Base-by-base conservation (phyloP, 2,888 invertebrate genomes). In the Cynaeus angustus region DNA sequence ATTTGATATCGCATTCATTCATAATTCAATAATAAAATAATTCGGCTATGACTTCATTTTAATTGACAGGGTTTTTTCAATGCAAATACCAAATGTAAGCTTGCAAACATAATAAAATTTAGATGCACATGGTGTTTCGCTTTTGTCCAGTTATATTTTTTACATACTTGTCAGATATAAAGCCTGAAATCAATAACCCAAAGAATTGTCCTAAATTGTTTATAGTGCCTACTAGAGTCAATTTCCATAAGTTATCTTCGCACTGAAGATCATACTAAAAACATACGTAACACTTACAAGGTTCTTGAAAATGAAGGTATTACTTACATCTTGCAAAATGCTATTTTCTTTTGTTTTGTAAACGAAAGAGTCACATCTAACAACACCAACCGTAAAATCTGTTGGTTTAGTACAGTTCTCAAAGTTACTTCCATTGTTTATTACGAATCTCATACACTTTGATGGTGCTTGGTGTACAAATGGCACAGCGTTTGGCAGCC, bases 181-280 rank as follows among this genome's bases (percentile, higher is more conserved):
- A 88, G 81, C 88, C 90, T 37, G 86, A 89, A 58, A 92, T 86
- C 12, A 92, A 88, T 84, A 93, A 88, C 6, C 92, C 91, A 43
- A 91, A 85, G 78, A 93, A 91, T 86, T 92, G 92, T 14, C 93
- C 93, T 46, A 91, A 82, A 80, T 91, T 92, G 81, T 92, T 92
- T 3, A 92, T 86, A 0, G 93, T 92, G 7, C 94, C 94, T 33
- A 93, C 89, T 76, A 94, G 79, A 0, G 92, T 89, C 66, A 91
- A 83, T 84, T 91, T 92, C 93, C 93, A 94, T 68, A 90, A 83
- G 71, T 88, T 86, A 68, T 89, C 87, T 68, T 89, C 86, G 77
- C 92, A 92, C 53, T 90, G 89, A 64, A 92, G 83, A 79, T 88
- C 85, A 80, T 91, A 92, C 92, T 92, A 83, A 12, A 86, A 85